Conservation (phyloP, 2,113 vertebrate species). For the Dipodomys ordii region DNA sequence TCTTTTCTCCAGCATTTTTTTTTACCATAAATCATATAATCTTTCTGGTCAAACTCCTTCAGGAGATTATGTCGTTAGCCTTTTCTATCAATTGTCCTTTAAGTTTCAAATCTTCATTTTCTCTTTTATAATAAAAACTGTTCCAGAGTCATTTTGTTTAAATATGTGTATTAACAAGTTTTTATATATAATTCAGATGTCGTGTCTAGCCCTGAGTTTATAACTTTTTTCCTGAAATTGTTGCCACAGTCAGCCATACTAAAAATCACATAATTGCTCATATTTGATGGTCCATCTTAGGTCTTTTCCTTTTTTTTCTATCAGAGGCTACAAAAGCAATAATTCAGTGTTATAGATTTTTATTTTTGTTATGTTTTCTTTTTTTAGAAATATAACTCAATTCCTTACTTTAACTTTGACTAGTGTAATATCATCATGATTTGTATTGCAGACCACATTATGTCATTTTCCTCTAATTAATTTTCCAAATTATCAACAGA, state of each 20-base stretch:
- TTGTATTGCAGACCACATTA: not conserved
- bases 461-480: not conserved
- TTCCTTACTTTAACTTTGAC: slow-evolving; percentile 4
- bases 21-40: not conserved
- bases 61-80: not conserved
- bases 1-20: not conserved
- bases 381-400: slow-evolving; percentile 23
- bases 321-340: not conserved
- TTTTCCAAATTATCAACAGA: slow-evolving; percentile 30
- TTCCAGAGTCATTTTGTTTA: not conserved
- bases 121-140: not conserved
- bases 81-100: not conserved
- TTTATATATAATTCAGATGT: not conserved
- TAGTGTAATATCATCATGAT: not conserved
- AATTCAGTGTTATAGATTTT: not conserved
- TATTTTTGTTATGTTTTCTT: not conserved
- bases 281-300: not conserved
- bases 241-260: not conserved
- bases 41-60: not conserved
- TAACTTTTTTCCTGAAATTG: not conserved
- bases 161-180: not conserved
- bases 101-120: not conserved
- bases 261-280: not conserved
- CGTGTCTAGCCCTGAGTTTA: not conserved
- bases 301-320: not conserved